Percentiles rank a stretch among this genome's conserved stretches.
Conservation (phyloP, 2,113 vertebrate species). For the Albula glossodonta region DNA sequence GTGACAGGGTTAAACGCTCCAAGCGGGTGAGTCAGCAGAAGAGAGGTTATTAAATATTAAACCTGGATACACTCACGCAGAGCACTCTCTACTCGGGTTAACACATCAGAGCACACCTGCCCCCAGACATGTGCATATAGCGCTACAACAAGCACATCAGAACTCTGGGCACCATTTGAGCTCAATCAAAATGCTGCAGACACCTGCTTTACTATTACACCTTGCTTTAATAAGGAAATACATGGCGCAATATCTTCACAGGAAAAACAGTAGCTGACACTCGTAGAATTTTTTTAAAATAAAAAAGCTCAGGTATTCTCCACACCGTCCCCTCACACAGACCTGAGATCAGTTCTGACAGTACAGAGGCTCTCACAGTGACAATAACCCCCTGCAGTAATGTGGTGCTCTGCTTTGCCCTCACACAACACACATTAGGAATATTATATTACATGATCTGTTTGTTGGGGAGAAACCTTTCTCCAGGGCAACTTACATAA, state of each 20-base stretch:
- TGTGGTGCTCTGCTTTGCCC: not conserved
- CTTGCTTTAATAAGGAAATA: too few relatives aligned
- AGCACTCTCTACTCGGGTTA: not conserved
- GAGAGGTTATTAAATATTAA: constrained; percentile 27
- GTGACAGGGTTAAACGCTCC: not conserved
- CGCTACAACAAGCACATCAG: not conserved
- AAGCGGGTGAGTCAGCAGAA: not conserved
- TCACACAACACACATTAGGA: not conserved
- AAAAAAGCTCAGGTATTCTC: too few relatives aligned
- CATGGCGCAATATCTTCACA: too few relatives aligned
- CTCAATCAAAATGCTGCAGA: too few relatives aligned
- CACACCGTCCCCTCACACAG: not conserved
- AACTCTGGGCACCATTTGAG: too few relatives aligned
- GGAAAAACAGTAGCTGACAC: too few relatives aligned
- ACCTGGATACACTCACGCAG: not conserved
- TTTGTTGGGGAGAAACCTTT: not conserved
- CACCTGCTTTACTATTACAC: too few relatives aligned
- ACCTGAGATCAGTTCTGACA: not conserved
- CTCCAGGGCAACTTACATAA: not conserved
- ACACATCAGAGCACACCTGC: not conserved
- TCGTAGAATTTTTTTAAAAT: too few relatives aligned
- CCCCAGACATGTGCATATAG: not conserved
- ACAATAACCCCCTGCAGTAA: not conserved
- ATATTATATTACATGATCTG: not conserved
- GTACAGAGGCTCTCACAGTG: not conserved